Evolutionary conservation across 2,888 invertebrate genomes (phyloP), one percentile per base, ranked within the genome.

Genomic region (Metopia argyrocephala): DNA sequence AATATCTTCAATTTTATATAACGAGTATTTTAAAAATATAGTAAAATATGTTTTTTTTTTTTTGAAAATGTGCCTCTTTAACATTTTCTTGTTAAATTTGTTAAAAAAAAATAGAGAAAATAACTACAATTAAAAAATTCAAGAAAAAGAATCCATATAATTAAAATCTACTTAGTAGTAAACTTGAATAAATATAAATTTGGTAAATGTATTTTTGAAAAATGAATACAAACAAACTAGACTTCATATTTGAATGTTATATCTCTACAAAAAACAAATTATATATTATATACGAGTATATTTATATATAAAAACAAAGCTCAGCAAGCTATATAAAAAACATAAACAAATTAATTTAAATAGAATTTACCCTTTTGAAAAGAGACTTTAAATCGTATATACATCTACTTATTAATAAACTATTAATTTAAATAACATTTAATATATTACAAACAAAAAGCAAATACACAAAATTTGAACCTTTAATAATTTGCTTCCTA

Each of bases 51-150:
- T n/a, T n/a, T n/a, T n/a, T 56, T 61, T 75, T 46, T 46, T 48
- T 64, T 31, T 57, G 69, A 69, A 82, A 81, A 84, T 76, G 84
- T 84, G 82, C 76, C 76, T 68, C 23, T 62, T 61, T 82, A 79
- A 82, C 81, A 83, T 82, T 81, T 83, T 84, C 84, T 61, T 64
- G 31, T 81, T 76, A 84, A 83, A 79, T 78, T 73, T 81, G 76
- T 56, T 62, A 76, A 78, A 82, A 82, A 80, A 70, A 3, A 23
- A 15, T 54, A 27, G 48, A 46, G 45, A 64, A 25, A 64, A 50
- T 12, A 48, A 15, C 1, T 57, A 31, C 1, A 7, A 38, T 15
- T 38, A 15, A 3, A 15, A n/a, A n/a, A n/a, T n/a, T n/a, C n/a
- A n/a, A n/a, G n/a, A n/a, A n/a, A 15, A 38, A 38, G 38, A 9